These are phyloP conservation scores for Motacilla alba DNA, from an alignment of 2,113 vertebrate species.

Conservation along the genomic window DNA sequence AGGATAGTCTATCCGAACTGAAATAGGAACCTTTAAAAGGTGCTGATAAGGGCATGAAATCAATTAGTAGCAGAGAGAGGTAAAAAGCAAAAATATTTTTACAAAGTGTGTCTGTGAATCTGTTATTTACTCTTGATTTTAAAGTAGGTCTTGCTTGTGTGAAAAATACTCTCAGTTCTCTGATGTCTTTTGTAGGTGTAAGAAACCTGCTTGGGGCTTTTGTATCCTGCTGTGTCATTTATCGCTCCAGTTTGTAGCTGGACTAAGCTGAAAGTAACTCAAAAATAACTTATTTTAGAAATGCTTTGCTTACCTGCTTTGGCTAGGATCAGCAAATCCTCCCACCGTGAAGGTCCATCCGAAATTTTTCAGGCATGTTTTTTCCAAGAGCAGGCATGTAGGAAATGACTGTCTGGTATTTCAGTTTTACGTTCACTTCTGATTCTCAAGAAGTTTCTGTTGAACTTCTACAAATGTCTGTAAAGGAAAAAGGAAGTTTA, in stretches of 20 bases:
- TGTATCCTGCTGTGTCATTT: neutral
- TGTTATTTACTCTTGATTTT: neutral
- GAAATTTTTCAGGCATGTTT: neutral
- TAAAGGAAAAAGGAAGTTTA: neutral
- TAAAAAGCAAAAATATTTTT: neutral
- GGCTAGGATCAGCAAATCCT: neutral
- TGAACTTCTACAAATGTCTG: neutral
- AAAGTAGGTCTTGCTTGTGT: neutral
- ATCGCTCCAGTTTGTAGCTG: neutral
- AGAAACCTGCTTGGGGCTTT: neutral
- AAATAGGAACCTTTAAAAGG: neutral
- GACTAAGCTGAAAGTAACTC: neutral
- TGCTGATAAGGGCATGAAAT: neutral
- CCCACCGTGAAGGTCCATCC: rapidly evolving
- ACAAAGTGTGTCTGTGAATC: neutral
- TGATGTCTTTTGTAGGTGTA: neutral
- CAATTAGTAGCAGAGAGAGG: neutral
- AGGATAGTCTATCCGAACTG: neutral
- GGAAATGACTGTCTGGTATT: neutral
- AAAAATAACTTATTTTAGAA: neutral
- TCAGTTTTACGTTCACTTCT: neutral
- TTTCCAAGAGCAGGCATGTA: neutral
- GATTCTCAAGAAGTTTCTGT: neutral
- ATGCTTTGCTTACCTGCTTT: neutral
- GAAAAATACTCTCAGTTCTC: neutral